Evolutionary conservation across 2,797 vertebrate genomes (phyloP), one percentile per base, ranked within the genome.

Genomic region (Catharus ustulatus): DNA sequence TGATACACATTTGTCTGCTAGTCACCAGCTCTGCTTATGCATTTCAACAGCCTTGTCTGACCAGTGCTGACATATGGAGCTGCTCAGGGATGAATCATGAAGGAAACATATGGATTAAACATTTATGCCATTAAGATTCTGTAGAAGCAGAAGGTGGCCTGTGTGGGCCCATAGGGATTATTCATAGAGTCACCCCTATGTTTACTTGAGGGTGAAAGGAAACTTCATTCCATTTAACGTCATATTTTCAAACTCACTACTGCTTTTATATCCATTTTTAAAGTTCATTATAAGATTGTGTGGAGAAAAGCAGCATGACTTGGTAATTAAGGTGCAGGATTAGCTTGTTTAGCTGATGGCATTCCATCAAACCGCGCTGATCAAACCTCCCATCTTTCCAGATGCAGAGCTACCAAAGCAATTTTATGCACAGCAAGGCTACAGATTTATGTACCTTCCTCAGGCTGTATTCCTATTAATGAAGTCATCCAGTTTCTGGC

Each of bases 31-130:
- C 55, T 69, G 36, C 36, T 64, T 58, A 26, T 62, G 51, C 51
- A 48, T 85, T 87, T 87, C 78, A 85, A 89, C 85, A 87, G 40
- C 36, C 34, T 85, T 23, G 26, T 45, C 45, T 86, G 89, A 63
- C 94, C 82, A 55, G 11, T 69, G 48, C n/a, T 90, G 75, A 84
- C 84, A 83, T 83, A 82, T 29, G 66, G 82, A 93, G 48, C 69
- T 91, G 32, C 68, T 96, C 21, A 72, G 69, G 59, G 55, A 93
- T 93, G 87, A 96, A 89, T 97, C 87, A 91, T 1, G 16, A 79
- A 93, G 59, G 42, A 90, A 94, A 48, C 89, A 95, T 92, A 91
- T 93, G 91, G 92, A 81, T 90, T 86, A 88, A 93, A 91, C 23
- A 36, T 73, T 92, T 88, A 86, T 72, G 66, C 42, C 59, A 73